Evolutionary conservation across 2,797 vertebrate genomes (phyloP), one percentile per base, ranked within the genome.

Genomic region (Eulemur mongoz): DNA sequence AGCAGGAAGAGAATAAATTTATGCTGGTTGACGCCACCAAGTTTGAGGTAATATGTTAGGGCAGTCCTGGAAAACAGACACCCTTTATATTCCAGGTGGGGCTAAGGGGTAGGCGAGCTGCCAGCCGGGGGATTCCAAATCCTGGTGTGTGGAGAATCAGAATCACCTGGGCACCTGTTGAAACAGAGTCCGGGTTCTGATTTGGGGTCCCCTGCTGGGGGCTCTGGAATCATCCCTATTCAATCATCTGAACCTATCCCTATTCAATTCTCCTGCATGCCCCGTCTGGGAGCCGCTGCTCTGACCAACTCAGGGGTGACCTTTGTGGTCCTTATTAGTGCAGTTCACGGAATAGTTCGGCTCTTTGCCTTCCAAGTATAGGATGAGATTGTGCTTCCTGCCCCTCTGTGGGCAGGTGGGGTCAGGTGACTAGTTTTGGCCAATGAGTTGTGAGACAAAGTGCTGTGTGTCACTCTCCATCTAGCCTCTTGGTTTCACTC

Each of bases 241-340:
- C 52, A 8, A 23, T 54, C 52, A 3, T 3, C 52, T 23, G 52
- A 14, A 52, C 7, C 11, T 8, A 27, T 11, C 32, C n/a, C n/a
- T n/a, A n/a, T n/a, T n/a, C n/a, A n/a, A n/a, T n/a, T 57, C 22
- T 82, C 57, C 69, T 7, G 1, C 12, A n/a, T 14, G 9, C 8
- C 20, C 12, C 4, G n/a, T 54, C 70, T 22, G 86, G 73, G 27
- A 86, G 89, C 12, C 4, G 0, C 57, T 32, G 25, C 25, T 78
- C 76, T 2, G 14, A 82, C 48, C 10, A 35, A 17, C 35, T 17
- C 38, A 12, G 11, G 48, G 35, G 4, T 32, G 20, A 11, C 5
- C 35, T 72, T 57, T 10, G 30, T 4, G 48, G 20, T 22, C 0
- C 0, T 80, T 13, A 35, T 11, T 3, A 9, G 22, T 4, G 32